phyloP scores from a whole-genome alignment of 2,888 invertebrate species.

The Nycteola revayana region DNA sequence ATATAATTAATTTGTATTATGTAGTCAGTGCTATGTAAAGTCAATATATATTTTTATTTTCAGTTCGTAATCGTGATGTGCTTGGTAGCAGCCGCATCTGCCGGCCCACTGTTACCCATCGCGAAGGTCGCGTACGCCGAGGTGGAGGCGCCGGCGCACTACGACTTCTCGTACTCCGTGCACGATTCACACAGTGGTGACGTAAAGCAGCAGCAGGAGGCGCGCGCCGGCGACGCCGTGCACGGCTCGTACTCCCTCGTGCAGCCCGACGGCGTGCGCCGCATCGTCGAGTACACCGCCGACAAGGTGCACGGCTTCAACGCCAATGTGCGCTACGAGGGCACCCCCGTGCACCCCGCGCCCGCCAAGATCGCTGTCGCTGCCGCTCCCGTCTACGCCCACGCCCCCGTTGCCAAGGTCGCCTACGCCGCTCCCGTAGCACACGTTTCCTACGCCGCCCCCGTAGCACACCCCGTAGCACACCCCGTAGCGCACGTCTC shows the following conservation, averaged over 20 bases:
- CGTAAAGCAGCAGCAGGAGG: constrained; percentile 72
- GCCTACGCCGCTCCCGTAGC: constrained; percentile 45
- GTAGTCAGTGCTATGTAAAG: too few species aligned
- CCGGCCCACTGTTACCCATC: constrained; percentile 43
- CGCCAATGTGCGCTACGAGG: constrained; percentile 70
- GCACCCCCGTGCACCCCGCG: constrained; percentile 45
- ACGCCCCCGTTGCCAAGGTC: constrained; percentile 42
- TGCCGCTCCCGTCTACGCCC: constrained; percentile 45
- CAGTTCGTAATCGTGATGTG: constrained; percentile 57
- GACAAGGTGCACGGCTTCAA: constrained; percentile 71
- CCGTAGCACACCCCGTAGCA: constrained; percentile 29
- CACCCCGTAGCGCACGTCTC: constrained; percentile 23
- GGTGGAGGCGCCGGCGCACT: constrained; percentile 62
- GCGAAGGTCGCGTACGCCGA: constrained; percentile 59
- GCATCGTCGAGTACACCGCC: constrained; percentile 72
- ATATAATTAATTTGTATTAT: too few species aligned
- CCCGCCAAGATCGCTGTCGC: constrained; percentile 23
- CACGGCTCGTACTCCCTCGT: constrained; percentile 74
- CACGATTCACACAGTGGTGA: constrained; percentile 70
- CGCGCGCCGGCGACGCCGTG: constrained; percentile 65
- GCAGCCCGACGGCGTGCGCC: constrained; percentile 71
- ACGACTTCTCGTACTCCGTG: constrained; percentile 71
- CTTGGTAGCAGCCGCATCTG: constrained; percentile 49
- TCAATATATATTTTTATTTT: constrained; percentile 4
- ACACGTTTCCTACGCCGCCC: constrained; percentile 52